Conservation (phyloP, 2,797 vertebrate species). For the Microcaecilia unicolor region DNA sequence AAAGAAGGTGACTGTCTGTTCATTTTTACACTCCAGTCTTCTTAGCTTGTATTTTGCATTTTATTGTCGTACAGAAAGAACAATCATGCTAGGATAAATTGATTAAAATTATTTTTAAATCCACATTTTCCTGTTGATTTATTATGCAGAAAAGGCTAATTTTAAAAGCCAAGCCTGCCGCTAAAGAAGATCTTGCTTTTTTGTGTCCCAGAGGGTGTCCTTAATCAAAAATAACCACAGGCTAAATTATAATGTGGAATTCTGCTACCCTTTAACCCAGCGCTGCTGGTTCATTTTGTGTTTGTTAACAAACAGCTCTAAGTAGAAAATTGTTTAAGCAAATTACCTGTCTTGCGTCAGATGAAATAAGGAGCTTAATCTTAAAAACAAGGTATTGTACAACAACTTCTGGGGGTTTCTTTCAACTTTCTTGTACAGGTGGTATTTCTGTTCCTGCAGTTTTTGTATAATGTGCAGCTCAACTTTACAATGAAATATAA, state of each 20-base stretch:
- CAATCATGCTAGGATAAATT: constrained; percentile 38
- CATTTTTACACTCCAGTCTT: constrained; percentile 23
- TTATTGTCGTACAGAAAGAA: constrained; percentile 21
- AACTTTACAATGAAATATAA: no score
- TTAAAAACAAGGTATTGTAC: no score
- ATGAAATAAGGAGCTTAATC: constrained; percentile 47
- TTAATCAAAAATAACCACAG: constrained; percentile 70
- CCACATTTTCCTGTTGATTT: constrained; percentile 42
- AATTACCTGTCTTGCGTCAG: constrained; percentile 48
- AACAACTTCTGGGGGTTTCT: no score
- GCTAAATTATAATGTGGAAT: constrained; percentile 56
- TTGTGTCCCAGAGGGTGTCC: constrained; percentile 61
- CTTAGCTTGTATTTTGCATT: no score
- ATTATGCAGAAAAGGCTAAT: constrained; percentile 41
- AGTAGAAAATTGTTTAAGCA: constrained; percentile 49
- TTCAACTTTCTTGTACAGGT: no score
- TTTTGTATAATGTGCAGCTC: no score
- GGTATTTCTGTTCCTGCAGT: no score
- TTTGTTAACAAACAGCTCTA: constrained; percentile 60
- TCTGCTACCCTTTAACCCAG: constrained; percentile 53
- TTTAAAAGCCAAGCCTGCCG: constrained; percentile 42
- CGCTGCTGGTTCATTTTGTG: constrained; percentile 35
- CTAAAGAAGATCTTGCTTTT: constrained; percentile 51
- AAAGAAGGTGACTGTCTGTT: constrained; percentile 49
- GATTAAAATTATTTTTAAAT: constrained; percentile 42